These are phyloP conservation scores for Bergia sp. DNA, from an alignment of 92 coral and sea anemone species.

Conservation along the genomic window DNA sequence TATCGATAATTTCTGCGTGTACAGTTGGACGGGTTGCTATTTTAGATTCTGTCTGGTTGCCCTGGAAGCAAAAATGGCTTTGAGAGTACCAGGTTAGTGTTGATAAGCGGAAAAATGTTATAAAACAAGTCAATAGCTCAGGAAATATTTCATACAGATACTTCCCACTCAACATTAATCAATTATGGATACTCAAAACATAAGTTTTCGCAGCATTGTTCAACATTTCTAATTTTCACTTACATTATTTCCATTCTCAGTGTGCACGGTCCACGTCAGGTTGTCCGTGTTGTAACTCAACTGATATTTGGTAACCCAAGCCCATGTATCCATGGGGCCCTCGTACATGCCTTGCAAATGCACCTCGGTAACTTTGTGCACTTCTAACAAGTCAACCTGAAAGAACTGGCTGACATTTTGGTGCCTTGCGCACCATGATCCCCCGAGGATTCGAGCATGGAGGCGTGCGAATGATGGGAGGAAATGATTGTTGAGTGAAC, in stretches of 20 bases:
- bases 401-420: constrained; percentile 32
- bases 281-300: constrained; percentile 23
- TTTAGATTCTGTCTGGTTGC: no score
- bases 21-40: no score
- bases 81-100: no score
- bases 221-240: not conserved
- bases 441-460: constrained; percentile 11
- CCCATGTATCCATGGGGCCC: constrained; percentile 21
- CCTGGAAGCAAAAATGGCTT: no score
- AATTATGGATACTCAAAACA: not conserved
- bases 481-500: not conserved
- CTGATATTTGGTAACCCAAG: constrained; percentile 32
- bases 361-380: constrained; percentile 29
- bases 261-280: constrained; percentile 12
- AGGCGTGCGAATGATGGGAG: constrained; percentile 32
- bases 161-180: not conserved
- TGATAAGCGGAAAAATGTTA: no score
- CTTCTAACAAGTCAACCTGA: constrained; percentile 22
- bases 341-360: constrained; percentile 36
- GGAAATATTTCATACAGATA: no score
- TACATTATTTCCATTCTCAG: constrained; percentile 4
- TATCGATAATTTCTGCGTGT: no score
- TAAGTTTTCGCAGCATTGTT: not conserved
- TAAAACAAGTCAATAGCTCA: no score
- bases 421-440: constrained; percentile 18